Percentiles rank a stretch among this genome's conserved stretches.
These are phyloP conservation scores for Ladona fulva DNA, from an alignment of 1,140 invertebrate species.

Conservation along the genomic window DNA sequence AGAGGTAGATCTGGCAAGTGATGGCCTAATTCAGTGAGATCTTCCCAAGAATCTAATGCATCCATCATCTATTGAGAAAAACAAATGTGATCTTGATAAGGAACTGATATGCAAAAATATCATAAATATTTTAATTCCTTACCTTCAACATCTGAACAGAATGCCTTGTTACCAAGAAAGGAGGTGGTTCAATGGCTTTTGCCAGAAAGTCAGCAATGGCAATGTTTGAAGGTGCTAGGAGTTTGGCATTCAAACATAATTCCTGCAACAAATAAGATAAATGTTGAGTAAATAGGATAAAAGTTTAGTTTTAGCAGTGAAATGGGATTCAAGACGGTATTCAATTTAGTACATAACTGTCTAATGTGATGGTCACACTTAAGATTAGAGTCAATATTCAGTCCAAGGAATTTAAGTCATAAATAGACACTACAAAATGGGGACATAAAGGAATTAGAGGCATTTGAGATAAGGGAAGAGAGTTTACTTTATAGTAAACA, in stretches of 20 bases:
- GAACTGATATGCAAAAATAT: neutral
- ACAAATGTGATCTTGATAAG: neutral
- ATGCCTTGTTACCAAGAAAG: conserved; percentile 60
- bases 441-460: no score
- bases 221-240: conserved; percentile 64
- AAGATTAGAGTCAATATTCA: no score
- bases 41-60: conserved; percentile 70
- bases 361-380: no score
- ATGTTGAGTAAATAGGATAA: no score
- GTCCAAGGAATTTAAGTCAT: no score
- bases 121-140: conserved; percentile 1
- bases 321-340: no score
- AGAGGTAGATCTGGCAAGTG: conserved; percentile 83
- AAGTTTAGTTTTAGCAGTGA: no score
- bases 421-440: no score
- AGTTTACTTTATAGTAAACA: no score
- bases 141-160: conserved; percentile 66
- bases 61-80: conserved; percentile 54
- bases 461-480: no score
- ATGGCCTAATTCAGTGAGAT: conserved; percentile 73
- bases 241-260: conserved; percentile 84
- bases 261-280: conserved; percentile 46
- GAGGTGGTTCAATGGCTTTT: conserved; percentile 76
- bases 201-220: conserved; percentile 74
- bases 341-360: no score